Evolutionary conservation across 2,888 invertebrate species (phyloP).

Genomic region (Tenthredo mesomela): DNA sequence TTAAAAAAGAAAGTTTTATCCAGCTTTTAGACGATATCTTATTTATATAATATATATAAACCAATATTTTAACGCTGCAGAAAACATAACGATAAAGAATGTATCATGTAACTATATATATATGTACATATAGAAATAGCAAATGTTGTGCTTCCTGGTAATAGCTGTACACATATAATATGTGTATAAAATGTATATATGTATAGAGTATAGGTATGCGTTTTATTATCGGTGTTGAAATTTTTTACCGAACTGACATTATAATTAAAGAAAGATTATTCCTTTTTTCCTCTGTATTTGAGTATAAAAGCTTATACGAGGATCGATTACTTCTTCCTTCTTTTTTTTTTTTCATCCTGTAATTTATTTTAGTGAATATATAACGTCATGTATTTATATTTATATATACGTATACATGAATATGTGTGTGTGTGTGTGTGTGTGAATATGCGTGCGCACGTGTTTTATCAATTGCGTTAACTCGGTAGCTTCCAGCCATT

Average conservation of each 20-base stretch:
- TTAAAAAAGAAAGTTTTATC: neutral
- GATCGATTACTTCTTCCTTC: slow-evolving; percentile 3
- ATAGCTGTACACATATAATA: no score
- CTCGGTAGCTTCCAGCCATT: slow-evolving; percentile 53
- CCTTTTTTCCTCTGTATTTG: neutral
- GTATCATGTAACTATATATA: neutral
- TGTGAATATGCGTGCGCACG: neutral
- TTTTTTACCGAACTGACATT: neutral
- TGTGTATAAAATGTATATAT: no score
- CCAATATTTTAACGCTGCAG: no score
- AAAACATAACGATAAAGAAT: no score
- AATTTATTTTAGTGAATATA: neutral
- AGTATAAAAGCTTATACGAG: neutral
- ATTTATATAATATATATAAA: neutral
- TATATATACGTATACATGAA: no score
- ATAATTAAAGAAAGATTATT: neutral
- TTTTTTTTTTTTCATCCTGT: neutral
- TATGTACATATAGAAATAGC: neutral
- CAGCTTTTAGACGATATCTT: neutral
- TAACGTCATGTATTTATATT: neutral
- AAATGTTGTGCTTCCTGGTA: neutral
- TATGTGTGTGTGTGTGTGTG: neutral
- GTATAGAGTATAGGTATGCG: no score
- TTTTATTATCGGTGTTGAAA: neutral
- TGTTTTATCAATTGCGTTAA: slow-evolving; percentile 22